phyloP scores from a whole-genome alignment of 2,113 vertebrate genomes.

The Australoheros scitulus region DNA sequence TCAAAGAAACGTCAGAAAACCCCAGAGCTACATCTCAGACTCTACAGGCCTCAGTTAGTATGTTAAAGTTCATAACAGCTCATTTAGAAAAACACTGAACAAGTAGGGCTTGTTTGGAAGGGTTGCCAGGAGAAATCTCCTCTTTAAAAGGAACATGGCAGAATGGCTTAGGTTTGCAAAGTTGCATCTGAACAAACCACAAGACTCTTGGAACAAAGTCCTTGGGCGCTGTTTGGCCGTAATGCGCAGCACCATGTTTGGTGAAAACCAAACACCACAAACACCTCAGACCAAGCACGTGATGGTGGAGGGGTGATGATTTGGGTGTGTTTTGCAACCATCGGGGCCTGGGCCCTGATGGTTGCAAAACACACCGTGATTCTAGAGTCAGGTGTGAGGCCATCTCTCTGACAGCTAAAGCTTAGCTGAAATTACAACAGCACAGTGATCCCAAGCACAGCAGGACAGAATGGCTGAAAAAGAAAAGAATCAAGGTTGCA shows the following conservation, averaged over 20 bases:
- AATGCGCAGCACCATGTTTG: neutral
- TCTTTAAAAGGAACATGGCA: neutral
- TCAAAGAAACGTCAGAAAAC: too few species aligned
- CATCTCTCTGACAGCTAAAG: neutral
- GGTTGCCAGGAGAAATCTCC: fast-evolving
- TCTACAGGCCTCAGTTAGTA: too few species aligned
- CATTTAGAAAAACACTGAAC: neutral
- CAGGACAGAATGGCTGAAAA: neutral
- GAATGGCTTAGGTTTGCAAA: neutral
- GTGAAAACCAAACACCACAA: neutral
- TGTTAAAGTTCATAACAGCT: too few species aligned
- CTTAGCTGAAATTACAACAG: neutral
- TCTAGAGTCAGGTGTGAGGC: neutral
- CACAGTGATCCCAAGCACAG: neutral
- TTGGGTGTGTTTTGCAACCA: neutral
- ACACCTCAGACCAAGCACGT: neutral
- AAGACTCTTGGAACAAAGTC: neutral
- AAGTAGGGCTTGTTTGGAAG: neutral
- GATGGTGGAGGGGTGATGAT: neutral
- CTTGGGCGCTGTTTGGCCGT: neutral
- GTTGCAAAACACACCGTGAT: neutral
- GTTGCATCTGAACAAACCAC: neutral
- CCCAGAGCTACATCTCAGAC: too few species aligned
- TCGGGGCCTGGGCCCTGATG: neutral
- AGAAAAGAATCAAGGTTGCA: neutral